Evolutionary conservation across 2,113 vertebrate genomes (phyloP).

Genomic region (Rhinichthys klamathensis): DNA sequence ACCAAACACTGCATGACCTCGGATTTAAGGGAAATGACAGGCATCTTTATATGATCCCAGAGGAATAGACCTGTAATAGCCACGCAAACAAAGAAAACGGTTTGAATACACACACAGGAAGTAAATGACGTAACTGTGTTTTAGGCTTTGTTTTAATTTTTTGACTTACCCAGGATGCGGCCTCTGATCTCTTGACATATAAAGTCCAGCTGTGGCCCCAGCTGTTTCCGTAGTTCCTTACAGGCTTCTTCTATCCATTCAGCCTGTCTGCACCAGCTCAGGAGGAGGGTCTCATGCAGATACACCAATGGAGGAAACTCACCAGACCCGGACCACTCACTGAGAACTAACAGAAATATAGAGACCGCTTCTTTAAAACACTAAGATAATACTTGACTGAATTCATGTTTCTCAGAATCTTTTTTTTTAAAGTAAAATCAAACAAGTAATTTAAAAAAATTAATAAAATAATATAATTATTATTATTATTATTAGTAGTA

Average conservation of each 20-base stretch:
- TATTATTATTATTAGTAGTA: neutral
- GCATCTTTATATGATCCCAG: constrained; percentile 72
- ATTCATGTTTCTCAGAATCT: too few relatives aligned
- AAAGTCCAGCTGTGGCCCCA: constrained; percentile 68
- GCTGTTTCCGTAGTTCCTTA: constrained; percentile 65
- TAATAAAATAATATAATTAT: too few relatives aligned
- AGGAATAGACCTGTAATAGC: constrained; percentile 73
- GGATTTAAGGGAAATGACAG: constrained; percentile 56
- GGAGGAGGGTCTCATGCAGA: constrained; percentile 73
- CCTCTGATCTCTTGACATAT: constrained; percentile 70
- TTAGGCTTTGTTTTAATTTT: neutral
- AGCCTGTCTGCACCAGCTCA: constrained; percentile 77
- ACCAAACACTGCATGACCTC: constrained; percentile 65
- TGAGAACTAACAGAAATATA: constrained; percentile 73
- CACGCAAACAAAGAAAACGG: neutral
- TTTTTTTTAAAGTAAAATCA: too few relatives aligned
- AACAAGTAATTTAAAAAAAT: neutral
- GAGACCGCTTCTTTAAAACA: neutral
- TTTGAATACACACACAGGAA: neutral
- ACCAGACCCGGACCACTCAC: constrained; percentile 78
- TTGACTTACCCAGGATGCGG: constrained; percentile 77
- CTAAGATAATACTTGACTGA: neutral
- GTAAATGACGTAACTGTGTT: neutral
- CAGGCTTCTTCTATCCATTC: constrained; percentile 80
- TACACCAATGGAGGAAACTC: constrained; percentile 68